Evolutionary conservation across 1,140 invertebrate genomes (phyloP), one percentile per base, ranked within the genome.

Genomic region (Paraescarpia echinospica): DNA sequence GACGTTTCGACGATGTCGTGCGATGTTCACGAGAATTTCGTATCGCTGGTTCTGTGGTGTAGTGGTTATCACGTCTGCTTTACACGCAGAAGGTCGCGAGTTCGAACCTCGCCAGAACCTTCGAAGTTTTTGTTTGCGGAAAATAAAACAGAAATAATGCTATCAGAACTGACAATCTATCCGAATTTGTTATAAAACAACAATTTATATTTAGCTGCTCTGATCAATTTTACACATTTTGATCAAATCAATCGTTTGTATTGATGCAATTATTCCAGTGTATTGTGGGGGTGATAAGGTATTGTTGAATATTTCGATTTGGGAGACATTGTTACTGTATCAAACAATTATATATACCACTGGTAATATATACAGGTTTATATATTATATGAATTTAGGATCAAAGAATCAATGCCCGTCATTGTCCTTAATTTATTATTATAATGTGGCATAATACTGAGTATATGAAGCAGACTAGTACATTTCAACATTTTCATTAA

Each of bases 31-130:
- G 22, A 2, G 59, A 27, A 4, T 5, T 27, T 77, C 8, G 22
- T 0, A 77, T 18, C 59, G 59, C 59, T 77, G 59, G 59, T 77
- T 77, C 59, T 77, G 59, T 77, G 59, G 91, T 92, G 48, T 92
- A 92, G 91, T 92, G 91, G 91, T 59, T 92, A 92, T 41, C 48
- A 92, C 91, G 48, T 92, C 91, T 92, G 91, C 91, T 59, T 35
- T 34, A 51, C 91, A 92, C 91, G 91, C 91, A 41, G 91, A 92
- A 92, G 91, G 91, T 92, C 91, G 91, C 91, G 91, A 59, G 91
- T 92, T 92, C 91, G 48, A 92, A 41, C 91, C 91, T 59, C 91
- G 91, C 48, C 48, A 35, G 34, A 92, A 92, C 91, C 91, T 92
- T 77, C 59, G 59, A 18, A 27, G 0, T 27, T 77, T 51, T 77